A percentile compares a stretch with the other conserved stretches of the same genome.
These are phyloP conservation scores for Dicranocentrus wangi DNA, from an alignment of 2,888 invertebrate genomes.

Conservation along the genomic window DNA sequence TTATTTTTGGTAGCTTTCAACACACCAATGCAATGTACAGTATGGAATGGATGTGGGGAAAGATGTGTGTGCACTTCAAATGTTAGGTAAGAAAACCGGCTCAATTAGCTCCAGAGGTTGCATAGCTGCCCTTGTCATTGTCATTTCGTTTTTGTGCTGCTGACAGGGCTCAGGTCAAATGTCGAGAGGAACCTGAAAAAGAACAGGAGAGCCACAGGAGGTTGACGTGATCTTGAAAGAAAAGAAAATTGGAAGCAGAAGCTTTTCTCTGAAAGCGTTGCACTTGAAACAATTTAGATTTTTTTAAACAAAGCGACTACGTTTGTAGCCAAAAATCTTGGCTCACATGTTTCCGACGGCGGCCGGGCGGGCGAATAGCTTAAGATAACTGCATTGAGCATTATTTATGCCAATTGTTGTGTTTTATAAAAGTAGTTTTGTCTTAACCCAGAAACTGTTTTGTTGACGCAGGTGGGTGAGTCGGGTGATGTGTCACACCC, in stretches of 20 bases:
- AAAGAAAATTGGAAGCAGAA: slow-evolving; percentile 63
- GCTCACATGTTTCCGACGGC: too few species aligned
- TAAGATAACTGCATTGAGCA: too few species aligned
- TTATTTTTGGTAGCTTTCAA: slow-evolving; percentile 39
- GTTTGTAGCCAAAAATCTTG: too few species aligned
- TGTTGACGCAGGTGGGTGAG: slow-evolving; percentile 71
- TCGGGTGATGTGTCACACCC: slow-evolving; percentile 70
- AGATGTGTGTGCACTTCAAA: background rate
- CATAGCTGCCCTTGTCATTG: slow-evolving; percentile 72
- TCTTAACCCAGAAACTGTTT: slow-evolving; percentile 40
- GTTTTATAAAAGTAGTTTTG: too few species aligned
- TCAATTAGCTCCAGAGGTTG: slow-evolving; percentile 70
- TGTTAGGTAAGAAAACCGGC: slow-evolving; percentile 42
- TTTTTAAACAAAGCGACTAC: too few species aligned
- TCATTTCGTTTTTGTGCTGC: slow-evolving; percentile 63
- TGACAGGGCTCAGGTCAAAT: slow-evolving; percentile 72
- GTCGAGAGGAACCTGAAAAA: slow-evolving; percentile 69
- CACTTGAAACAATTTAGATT: background rate
- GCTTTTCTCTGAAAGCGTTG: slow-evolving; percentile 23
- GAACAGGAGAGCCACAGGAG: slow-evolving; percentile 59
- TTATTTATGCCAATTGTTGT: too few species aligned
- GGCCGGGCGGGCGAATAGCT: too few species aligned
- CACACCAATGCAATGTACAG: slow-evolving; percentile 13
- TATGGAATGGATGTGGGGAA: background rate
- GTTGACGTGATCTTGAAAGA: slow-evolving; percentile 62